These are phyloP conservation scores for Trinectes maculatus DNA, from an alignment of 2,113 vertebrate genomes.

Conservation along the genomic window DNA sequence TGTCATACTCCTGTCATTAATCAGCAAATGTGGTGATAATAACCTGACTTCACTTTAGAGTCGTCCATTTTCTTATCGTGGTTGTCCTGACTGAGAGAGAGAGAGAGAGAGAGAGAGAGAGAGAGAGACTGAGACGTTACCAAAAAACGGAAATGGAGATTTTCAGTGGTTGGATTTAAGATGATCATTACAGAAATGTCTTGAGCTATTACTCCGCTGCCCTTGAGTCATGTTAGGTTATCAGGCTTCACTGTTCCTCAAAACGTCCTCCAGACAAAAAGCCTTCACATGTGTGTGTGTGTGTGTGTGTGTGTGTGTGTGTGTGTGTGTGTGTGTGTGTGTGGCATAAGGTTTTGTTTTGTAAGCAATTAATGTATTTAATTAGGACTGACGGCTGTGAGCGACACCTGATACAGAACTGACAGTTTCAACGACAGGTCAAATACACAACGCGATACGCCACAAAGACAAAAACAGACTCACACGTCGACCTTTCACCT, in stretches of 20 bases:
- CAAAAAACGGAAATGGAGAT: slow-evolving; percentile 16
- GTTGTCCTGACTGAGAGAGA: background rate
- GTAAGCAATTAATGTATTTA: slow-evolving; percentile 9
- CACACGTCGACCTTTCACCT: background rate
- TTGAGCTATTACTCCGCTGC: background rate
- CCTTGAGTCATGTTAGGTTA: slow-evolving; percentile 15
- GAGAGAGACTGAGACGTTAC: no score
- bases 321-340: background rate
- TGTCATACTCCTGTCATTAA: slow-evolving; percentile 3
- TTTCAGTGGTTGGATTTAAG: slow-evolving; percentile 25
- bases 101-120: slow-evolving; percentile 20
- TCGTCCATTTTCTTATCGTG: background rate
- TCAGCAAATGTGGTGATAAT: slow-evolving; percentile 28
- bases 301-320: background rate
- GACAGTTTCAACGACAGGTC: background rate
- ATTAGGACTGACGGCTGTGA: background rate
- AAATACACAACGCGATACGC: slow-evolving; percentile 1
- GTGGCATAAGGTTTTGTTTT: background rate
- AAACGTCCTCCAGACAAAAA: slow-evolving; percentile 19
- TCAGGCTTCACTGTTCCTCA: background rate
- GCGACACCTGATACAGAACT: background rate
- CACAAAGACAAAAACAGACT: background rate
- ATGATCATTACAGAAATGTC: slow-evolving; percentile 23
- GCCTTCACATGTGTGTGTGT: slow-evolving; percentile 1
- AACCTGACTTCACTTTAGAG: background rate